Evolutionary conservation across 2,888 invertebrate species (phyloP), one percentile per base, ranked within the genome.

Genomic region (Crioceris asparagi): DNA sequence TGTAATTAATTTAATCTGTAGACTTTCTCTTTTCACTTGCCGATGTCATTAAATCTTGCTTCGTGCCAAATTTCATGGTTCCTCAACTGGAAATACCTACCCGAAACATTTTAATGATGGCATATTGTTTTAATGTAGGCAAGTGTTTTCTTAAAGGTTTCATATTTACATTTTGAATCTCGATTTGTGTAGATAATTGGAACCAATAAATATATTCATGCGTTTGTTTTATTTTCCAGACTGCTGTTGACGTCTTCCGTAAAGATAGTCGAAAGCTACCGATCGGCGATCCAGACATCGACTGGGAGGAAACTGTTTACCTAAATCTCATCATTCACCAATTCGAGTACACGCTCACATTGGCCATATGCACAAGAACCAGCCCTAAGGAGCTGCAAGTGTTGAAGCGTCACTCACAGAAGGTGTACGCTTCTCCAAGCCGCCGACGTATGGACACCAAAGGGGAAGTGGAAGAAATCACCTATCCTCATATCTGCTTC

Each of bases 291-390:
- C 85, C 87, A 29, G 88, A 88, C 60, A 84, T 96, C 55, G 94
- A 97, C 68, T 98, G 97, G 97, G 96, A 97, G 68, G 97, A 98
- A 71, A 97, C 96, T 39, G 93, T 97, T 47, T 97, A 96, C 69
- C 74, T 97, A 50, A 97, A 97, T 71, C 76, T 97, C 64, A 83
- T 97, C 55, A 85, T 98, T 61, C 97, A 98, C 68, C 96, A 97
- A 72, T 90, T 98, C 68, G 93, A 97, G 65, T 98, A 97, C 68
- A 93, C 88, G 42, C 74, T 98, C 43, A 97, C 97, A 29, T 74
- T 97, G 64, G 97, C 97, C 48, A 90, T 97, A 57, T 98, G 97
- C 69, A 94, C 94, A 45, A 77, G 97, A 60, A 97, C 96, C 49
- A 91, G 92, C 59, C 92, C 94, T 41, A 92, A 93, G 68, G 92